Evolutionary conservation across 2,113 vertebrate species (phyloP).

Genomic region (Chamaetylas fuelleborni): DNA sequence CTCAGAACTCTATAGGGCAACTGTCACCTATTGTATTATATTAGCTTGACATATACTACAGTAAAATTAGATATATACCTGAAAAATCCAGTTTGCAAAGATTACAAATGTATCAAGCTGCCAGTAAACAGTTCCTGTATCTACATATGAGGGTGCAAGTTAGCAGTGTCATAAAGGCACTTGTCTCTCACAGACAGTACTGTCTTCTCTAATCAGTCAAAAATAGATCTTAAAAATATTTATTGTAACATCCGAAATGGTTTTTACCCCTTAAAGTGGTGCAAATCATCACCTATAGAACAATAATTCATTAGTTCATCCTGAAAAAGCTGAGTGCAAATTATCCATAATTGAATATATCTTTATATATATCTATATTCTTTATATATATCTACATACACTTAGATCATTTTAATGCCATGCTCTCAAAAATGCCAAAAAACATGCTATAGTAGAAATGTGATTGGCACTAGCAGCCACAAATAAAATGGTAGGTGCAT

Average conservation of each 20-base stretch:
- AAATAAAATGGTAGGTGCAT: not conserved
- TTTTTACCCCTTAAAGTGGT: slow-evolving; percentile 11
- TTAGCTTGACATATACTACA: not conserved
- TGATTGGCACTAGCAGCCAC: slow-evolving; percentile 48
- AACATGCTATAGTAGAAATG: slow-evolving; percentile 19
- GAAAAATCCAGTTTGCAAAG: slow-evolving; percentile 26
- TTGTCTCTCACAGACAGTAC: slow-evolving; percentile 48
- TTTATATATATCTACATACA: not conserved
- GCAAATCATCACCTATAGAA: not conserved
- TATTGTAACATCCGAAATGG: not conserved
- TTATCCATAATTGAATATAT: not conserved
- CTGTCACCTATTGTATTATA: not conserved
- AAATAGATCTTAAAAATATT: slow-evolving; percentile 38
- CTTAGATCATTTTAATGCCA: not conserved
- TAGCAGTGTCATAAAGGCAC: slow-evolving; percentile 62
- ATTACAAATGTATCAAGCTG: slow-evolving; percentile 1
- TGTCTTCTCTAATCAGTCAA: slow-evolving; percentile 6
- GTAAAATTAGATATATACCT: not conserved
- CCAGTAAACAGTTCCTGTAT: not conserved
- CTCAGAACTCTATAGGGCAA: not conserved
- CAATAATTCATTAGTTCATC: not conserved
- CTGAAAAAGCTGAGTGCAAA: slow-evolving; percentile 30
- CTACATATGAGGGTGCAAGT: slow-evolving; percentile 1
- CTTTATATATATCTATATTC: not conserved
- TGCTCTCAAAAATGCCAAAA: slow-evolving; percentile 16